Conservation (phyloP, 2,113 vertebrate species). For the Oncorhynchus nerka region DNA sequence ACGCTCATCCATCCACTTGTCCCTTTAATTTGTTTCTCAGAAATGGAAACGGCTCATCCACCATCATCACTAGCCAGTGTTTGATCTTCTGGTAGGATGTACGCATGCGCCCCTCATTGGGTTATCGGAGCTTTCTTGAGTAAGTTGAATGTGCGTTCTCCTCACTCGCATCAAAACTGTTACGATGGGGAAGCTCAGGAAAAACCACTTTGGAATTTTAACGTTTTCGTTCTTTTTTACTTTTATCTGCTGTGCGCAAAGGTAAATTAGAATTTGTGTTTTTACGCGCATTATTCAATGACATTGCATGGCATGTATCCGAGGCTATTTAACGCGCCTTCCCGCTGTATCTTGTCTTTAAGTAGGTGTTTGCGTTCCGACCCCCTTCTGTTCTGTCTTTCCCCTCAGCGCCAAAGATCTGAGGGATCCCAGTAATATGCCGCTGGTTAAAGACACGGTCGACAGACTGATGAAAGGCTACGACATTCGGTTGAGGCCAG, state of each 20-base stretch:
- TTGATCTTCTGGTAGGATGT: slow-evolving; percentile 92
- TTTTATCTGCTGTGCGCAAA: slow-evolving; percentile 89
- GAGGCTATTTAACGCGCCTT: neutral
- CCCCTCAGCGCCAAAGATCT: slow-evolving; percentile 77
- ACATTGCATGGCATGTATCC: slow-evolving; percentile 2
- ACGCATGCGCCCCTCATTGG: slow-evolving; percentile 98
- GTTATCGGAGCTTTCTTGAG: slow-evolving; percentile 97
- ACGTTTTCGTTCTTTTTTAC: slow-evolving; percentile 89
- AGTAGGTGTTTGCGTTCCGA: slow-evolving; percentile 54
- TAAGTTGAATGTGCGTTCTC: slow-evolving; percentile 96
- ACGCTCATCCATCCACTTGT: slow-evolving; percentile 69
- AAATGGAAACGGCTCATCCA: slow-evolving; percentile 91
- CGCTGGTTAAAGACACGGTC: slow-evolving; percentile 98
- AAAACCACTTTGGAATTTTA: slow-evolving; percentile 90
- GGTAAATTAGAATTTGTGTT: slow-evolving; percentile 75
- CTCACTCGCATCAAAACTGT: slow-evolving; percentile 89
- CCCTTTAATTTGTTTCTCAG: slow-evolving; percentile 83
- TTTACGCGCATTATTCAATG: neutral
- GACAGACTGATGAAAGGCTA: slow-evolving; percentile 99
- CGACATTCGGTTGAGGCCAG: slow-evolving; percentile 99
- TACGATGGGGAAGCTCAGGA: slow-evolving; percentile 97
- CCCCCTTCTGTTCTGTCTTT: slow-evolving; percentile 49
- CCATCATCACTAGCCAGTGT: slow-evolving; percentile 91
- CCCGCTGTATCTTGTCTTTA: slow-evolving; percentile 42
- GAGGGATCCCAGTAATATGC: slow-evolving; percentile 99